Evolutionary conservation across 1,140 invertebrate genomes (phyloP).

Genomic region (Homarus americanus): DNA sequence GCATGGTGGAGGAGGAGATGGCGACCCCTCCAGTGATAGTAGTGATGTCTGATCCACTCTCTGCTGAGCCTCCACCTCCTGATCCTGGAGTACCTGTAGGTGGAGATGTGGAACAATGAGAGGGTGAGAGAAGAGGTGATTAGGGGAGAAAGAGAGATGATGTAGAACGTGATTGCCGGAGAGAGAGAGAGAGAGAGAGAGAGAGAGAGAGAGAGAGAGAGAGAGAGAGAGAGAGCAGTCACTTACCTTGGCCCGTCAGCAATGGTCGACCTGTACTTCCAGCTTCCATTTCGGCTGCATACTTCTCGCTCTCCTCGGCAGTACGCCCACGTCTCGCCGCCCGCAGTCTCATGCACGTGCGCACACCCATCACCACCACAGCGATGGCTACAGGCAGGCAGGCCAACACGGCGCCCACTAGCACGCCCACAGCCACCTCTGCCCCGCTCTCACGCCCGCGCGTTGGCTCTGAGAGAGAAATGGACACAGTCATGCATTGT

Average conservation of each 20-base stretch:
- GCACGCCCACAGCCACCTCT: constrained; percentile 55
- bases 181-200: constrained; percentile 4
- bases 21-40: constrained; percentile 47
- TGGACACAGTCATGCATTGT: neutral
- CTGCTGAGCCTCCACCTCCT: neutral
- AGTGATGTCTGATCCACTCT: constrained; percentile 43
- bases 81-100: constrained; percentile 38
- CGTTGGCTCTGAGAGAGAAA: constrained; percentile 31
- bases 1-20: constrained; percentile 25
- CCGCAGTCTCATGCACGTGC: constrained; percentile 45
- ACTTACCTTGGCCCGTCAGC: constrained; percentile 37
- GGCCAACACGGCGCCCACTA: constrained; percentile 57
- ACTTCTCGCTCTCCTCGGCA: constrained; percentile 44
- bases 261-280: constrained; percentile 10
- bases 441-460: constrained; percentile 46
- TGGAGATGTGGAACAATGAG: neutral
- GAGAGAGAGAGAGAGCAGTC: neutral
- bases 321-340: constrained; percentile 36
- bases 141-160: constrained; percentile 12
- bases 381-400: constrained; percentile 58
- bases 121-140: neutral
- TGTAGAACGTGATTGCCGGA: neutral
- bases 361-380: constrained; percentile 52
- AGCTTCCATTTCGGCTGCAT: constrained; percentile 16
- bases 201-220: constrained; percentile 15